Evolutionary conservation across 2,113 vertebrate genomes (phyloP), one percentile per base, ranked within the genome.

Genomic region (Lichenostomus cassidix): DNA sequence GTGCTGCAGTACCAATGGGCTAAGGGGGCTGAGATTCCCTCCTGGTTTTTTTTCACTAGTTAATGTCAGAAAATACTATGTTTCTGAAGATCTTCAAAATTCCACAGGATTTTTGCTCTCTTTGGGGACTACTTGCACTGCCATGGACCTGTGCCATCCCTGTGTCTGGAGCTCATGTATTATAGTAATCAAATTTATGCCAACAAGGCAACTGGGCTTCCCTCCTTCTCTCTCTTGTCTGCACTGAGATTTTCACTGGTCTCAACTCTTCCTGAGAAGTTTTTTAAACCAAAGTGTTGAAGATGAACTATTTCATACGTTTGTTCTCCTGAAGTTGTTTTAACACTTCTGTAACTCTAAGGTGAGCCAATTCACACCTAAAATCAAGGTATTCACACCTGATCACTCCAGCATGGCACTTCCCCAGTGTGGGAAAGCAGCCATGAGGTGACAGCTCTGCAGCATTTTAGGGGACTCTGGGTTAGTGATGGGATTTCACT

Each of bases 61-160:
- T 39, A 29, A 56, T 9, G 2, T 4, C 22, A 56, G 22, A 27
- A 37, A 74, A 56, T 1, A 11, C 56, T 12, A 27, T 5, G 8
- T 41, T 68, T 64, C 70, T 33, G 53, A 46, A 60, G 52, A 28
- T 24, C 52, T 93, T 79, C 33, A 39, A 87, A 78, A 60, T 13
- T 1, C 17, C 17, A 14, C 7, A 4, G 39, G 29, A 31, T 41
- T 86, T 79, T 69, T 41, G 25, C 42, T 62, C 6, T 37, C 3
- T 46, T 18, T 52, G 41, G 19, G n/a, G n/a, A 50, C 23, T 28
- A 12, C 24, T 4, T 4, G 0, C 2, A 1, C 28, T 60, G n/a
- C 53, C 29, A 11, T 29, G 41, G 42, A 22, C 37, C 21, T 22
- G 37, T 42, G 53, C 56, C 31, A 16, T 8, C 50, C 0, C 0